Conservation (phyloP, 2,797 vertebrate species). For the Petrocephalus schoutedeni region DNA sequence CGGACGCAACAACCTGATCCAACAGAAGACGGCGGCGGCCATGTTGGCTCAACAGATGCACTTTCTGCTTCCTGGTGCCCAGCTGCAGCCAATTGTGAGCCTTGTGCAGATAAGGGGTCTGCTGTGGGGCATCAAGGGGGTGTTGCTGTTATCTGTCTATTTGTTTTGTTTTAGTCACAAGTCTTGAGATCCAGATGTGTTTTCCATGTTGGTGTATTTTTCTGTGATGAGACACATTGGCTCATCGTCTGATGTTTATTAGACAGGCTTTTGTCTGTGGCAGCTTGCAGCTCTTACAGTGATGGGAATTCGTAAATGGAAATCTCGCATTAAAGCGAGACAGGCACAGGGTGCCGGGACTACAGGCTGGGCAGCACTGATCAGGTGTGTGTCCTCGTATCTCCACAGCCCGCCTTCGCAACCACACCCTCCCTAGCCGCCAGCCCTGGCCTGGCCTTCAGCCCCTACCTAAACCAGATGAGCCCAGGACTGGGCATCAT, state of each 20-base stretch:
- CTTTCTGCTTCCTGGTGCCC: slow-evolving; percentile 87
- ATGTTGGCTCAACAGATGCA: slow-evolving; percentile 99
- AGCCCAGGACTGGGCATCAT: slow-evolving; percentile 85
- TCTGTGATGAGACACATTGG: background rate
- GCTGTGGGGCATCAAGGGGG: background rate
- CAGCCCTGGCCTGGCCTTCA: slow-evolving; percentile 85
- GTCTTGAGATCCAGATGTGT: background rate
- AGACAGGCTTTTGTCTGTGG: background rate
- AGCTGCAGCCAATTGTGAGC: slow-evolving; percentile 89
- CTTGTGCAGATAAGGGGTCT: slow-evolving; percentile 11
- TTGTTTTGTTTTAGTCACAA: background rate
- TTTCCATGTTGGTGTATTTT: background rate
- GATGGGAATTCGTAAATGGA: background rate
- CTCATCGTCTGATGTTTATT: background rate
- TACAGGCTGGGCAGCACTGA: background rate
- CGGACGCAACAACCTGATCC: slow-evolving; percentile 95
- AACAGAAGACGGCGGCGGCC: slow-evolving; percentile 90
- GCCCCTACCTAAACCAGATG: slow-evolving; percentile 88
- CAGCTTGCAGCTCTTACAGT: background rate
- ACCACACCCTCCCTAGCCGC: slow-evolving; percentile 79
- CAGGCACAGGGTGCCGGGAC: background rate
- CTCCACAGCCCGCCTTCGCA: slow-evolving; percentile 79
- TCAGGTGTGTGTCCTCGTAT: background rate
- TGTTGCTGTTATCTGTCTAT: background rate
- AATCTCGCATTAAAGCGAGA: background rate